A percentile compares a stretch with the other conserved stretches of the same genome.
Evolutionary conservation across 2,888 invertebrate species (phyloP).

Genomic region (Agonopterix arenella): DNA sequence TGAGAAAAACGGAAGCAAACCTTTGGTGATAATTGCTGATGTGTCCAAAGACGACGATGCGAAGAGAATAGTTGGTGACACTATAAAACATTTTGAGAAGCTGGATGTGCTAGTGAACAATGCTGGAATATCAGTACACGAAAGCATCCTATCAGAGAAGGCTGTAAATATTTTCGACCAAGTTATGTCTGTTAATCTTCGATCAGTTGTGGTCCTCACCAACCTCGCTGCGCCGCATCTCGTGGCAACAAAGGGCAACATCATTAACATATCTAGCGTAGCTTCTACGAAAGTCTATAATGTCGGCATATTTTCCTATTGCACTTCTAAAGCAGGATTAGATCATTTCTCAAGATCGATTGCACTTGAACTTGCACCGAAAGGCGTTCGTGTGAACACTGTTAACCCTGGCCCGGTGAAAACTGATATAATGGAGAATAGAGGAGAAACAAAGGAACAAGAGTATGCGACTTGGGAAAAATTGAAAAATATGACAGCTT

Average conservation of each 20-base stretch:
- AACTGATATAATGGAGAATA: slow-evolving; percentile 88
- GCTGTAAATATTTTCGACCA: slow-evolving; percentile 86
- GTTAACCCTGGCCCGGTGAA: slow-evolving; percentile 96
- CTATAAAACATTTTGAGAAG: slow-evolving; percentile 81
- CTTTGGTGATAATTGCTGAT: slow-evolving; percentile 78
- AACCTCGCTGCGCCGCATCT: slow-evolving; percentile 90
- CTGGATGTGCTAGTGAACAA: slow-evolving; percentile 90
- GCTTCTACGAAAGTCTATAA: slow-evolving; percentile 81
- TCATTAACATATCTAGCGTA: slow-evolving; percentile 95
- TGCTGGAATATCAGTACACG: slow-evolving; percentile 88
- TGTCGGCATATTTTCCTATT: slow-evolving; percentile 86
- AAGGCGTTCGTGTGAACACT: slow-evolving; percentile 90
- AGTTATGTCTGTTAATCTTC: slow-evolving; percentile 90
- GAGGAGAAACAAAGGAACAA: slow-evolving; percentile 78
- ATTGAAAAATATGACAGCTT: slow-evolving; percentile 84
- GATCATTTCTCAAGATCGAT: slow-evolving; percentile 96
- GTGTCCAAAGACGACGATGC: slow-evolving; percentile 81
- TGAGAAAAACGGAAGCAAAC: slow-evolving; percentile 70
- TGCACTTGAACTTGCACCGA: slow-evolving; percentile 90
- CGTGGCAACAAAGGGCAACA: slow-evolving; percentile 85
- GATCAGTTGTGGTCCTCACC: slow-evolving; percentile 87
- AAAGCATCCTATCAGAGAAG: slow-evolving; percentile 82
- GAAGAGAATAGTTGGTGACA: slow-evolving; percentile 80
- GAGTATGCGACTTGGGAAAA: slow-evolving; percentile 83
- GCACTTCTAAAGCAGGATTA: slow-evolving; percentile 93